These are phyloP conservation scores for Eristalis tenax DNA, from an alignment of 2,888 invertebrate species.

Conservation along the genomic window DNA sequence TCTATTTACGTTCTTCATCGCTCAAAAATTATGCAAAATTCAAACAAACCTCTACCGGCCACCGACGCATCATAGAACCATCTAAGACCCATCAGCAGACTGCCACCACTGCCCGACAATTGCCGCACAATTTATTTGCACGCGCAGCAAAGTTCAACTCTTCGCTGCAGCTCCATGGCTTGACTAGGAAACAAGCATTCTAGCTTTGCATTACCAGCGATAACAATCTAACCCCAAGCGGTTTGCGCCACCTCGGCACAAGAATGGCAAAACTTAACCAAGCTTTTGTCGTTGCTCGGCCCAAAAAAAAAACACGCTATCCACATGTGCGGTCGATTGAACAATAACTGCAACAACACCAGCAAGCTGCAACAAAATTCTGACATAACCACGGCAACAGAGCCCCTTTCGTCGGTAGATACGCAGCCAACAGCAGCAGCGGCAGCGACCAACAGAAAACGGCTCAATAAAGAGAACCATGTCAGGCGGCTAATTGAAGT, in stretches of 20 bases:
- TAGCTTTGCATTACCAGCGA: conserved; percentile 15
- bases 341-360: conserved; percentile 55
- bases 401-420: conserved; percentile 3
- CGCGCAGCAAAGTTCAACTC: not conserved
- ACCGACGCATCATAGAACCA: no score
- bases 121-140: no score
- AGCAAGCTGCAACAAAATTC: conserved; percentile 12
- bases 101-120: no score
- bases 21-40: no score
- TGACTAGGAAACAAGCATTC: conserved; percentile 1
- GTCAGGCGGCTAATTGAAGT: conserved; percentile 73
- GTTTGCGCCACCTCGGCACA: conserved; percentile 63
- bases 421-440: not conserved
- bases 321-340: conserved; percentile 63
- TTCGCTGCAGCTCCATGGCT: not conserved
- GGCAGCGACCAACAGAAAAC: conserved; percentile 48
- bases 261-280: conserved; percentile 14
- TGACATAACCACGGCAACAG: conserved; percentile 52
- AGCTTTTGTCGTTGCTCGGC: conserved; percentile 30
- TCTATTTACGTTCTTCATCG: no score
- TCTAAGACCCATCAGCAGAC: no score
- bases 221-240: conserved; percentile 55
- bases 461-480: conserved; percentile 68
- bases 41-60: no score
- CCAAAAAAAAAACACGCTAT: conserved; percentile 27